Base-by-base conservation (phyloP, 2,113 vertebrate species). In the Eurypyga helias region DNA sequence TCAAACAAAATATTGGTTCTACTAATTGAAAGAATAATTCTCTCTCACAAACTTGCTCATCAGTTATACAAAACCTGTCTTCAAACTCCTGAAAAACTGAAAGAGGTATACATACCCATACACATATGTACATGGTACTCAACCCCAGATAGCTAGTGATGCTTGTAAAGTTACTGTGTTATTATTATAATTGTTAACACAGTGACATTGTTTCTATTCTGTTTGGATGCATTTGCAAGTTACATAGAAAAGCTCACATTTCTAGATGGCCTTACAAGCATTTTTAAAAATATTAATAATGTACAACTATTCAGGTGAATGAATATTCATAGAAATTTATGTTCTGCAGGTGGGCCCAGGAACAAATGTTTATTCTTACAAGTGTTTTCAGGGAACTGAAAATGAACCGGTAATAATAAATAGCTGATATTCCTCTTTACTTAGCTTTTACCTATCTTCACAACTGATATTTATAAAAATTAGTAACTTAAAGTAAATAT, bases 41-140 rank as follows among this genome's bases (percentile, higher is more conserved):
- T 77, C 31, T 64, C 31, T 20, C 41, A 67, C 3, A 61, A 84
- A 17, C 9, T 62, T 58, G 7, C 1, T 34, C 8, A 57, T 46
- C 41, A 29, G 6, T 43, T 60, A 6, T 12, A 15, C 7, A 69
- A 89, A 89, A 70, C 2, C 7, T 46, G 2, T 29, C 6, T 19
- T 76, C 20, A 60, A 51, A 81, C 3, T 38, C 13, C 16, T 79
- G 41, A 51, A 61, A 72, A 86, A 66, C 8, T 26, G 7, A 78
- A 31, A 15, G 9, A 54, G 2, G 1, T 31, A 6, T 46, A 3
- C 34, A 18, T 65, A n/a, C 2, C 60, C 6, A 11, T 34, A 38
- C 2, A 8, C 5, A 31, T 21, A 36, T 8, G 2, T 24, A 25
- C 4, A 29, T 9, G 10, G 29, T 31, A 34, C 2, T 61, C 26